Base-by-base conservation (phyloP, 1,140 invertebrate genomes). In the Pseudomyrmex dendroicus region DNA sequence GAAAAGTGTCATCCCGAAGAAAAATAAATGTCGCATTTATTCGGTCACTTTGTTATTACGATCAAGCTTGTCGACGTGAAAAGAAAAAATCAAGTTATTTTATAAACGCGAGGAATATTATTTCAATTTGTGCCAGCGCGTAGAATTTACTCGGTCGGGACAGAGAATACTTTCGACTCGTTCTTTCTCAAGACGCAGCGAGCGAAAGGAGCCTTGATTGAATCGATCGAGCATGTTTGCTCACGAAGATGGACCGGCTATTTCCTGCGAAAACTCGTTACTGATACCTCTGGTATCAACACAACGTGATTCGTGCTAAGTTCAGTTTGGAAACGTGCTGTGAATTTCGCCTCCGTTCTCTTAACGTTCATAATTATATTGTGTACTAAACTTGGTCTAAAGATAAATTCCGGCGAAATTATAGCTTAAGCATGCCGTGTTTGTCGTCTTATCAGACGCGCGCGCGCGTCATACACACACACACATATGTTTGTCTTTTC, bases 211-310 rank as follows among this genome's bases (percentile, higher is more conserved):
- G 35, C 62, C 52, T 83, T 67, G 52, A 83, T 83, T 78, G 52
- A 83, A 78, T 83, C 62, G 72, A 57, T 57, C 50, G 62, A 66
- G 62, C 4, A 50, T 83, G 62, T 83, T 78, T 83, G 73, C 48
- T 76, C 73, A 59, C 22, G 52, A 59, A 76, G 63, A 66, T 78
- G 73, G 73, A 76, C 73, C 12, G 25, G 52, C 44, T 83, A 83
- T 66, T 66, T 77, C 73, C 62, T 20, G 46, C 44, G 17, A 80
- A 12, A 72, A 9, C 61, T 80, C 56, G 64, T 78, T 78, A 78
- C 17, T 70, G 66, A 70, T 54, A 68, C 44, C 35, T 70, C 17
- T 35, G 52, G 5, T 57, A 70, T 70, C 76, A 56, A 68, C 52
- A 56, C 54, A 25, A 70, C 35, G 20, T 78, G 52, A 78, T 70